Evolutionary conservation across 2,888 invertebrate species (phyloP), one percentile per base, ranked within the genome.

Genomic region (Dasypogon diadema): DNA sequence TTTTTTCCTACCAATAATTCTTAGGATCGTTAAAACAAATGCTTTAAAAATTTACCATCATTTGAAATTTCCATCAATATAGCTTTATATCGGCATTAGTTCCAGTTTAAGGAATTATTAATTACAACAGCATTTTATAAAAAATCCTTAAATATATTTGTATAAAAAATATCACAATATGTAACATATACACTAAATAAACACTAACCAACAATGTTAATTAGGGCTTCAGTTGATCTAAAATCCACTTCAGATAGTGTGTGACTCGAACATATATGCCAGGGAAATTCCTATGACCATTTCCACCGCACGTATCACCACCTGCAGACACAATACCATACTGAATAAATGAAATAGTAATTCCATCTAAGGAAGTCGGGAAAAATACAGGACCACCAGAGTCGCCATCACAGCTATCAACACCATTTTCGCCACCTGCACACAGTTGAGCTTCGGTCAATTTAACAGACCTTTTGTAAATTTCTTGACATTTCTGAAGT

Each of bases 241-340:
- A 83, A 73, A 91, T 89, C 91, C 91, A 91, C 46, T 85, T 85
- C 2, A 90, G 80, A 80, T 88, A 89, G 74, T 86, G 81, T 0
- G 87, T 77, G 0, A 89, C 86, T 1, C 87, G 88, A 0, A 89
- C 83, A 80, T 90, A 91, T 3, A 91, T 87, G 0, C 88, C 90
- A 0, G 91, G 91, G 74, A 79, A 81, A 5, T 79, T 75, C 85
- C 74, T 84, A 18, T 73, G 83, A 55, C 87, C 86, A 0, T 74
- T 89, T 0, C 42, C 51, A 10, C 83, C 84, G 80, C 92, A 92
- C 0, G 85, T 82, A 0, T 83, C 82, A 0, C 90, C 88, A 0
- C 92, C 92, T 78, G 89, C 89, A 0, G 91, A 91, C 0, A 92
- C 91, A 0, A 92, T 83, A 3, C 92, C 92, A 60, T 81, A 84